These are phyloP conservation scores for Squalus acanthias DNA, from an alignment of 2,797 vertebrate genomes.

Conservation along the genomic window DNA sequence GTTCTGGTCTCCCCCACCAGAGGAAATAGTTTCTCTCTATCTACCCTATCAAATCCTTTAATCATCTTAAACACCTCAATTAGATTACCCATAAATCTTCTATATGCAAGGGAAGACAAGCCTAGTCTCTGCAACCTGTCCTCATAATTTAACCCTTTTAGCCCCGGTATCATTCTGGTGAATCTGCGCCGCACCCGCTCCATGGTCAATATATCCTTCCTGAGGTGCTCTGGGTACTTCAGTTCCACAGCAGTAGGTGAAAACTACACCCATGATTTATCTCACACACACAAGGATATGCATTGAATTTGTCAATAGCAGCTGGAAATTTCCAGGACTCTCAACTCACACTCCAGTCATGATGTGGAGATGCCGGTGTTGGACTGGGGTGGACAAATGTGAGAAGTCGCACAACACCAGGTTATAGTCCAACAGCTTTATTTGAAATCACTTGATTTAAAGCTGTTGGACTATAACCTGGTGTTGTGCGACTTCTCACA, in stretches of 20 bases:
- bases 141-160: neutral
- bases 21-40: too few species aligned
- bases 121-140: too few species aligned
- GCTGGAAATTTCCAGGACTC: neutral
- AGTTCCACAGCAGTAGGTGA: neutral
- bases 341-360: neutral
- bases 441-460: too few species aligned
- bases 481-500: too few species aligned
- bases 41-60: too few species aligned
- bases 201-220: neutral
- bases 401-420: too few species aligned
- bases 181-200: too few species aligned
- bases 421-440: too few species aligned
- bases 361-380: too few species aligned
- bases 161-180: neutral
- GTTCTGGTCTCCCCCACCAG: neutral
- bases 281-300: neutral
- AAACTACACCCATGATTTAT: neutral
- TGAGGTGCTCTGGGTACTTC: neutral
- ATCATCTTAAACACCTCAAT: neutral
- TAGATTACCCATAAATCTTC: neutral
- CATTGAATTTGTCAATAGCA: neutral
- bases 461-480: too few species aligned
- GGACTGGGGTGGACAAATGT: too few species aligned
- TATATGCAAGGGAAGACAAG: neutral